Percentiles rank a stretch among this genome's conserved stretches.
phyloP scores from a whole-genome alignment of 2,888 invertebrate genomes.

The Melinopterus prodromus region DNA sequence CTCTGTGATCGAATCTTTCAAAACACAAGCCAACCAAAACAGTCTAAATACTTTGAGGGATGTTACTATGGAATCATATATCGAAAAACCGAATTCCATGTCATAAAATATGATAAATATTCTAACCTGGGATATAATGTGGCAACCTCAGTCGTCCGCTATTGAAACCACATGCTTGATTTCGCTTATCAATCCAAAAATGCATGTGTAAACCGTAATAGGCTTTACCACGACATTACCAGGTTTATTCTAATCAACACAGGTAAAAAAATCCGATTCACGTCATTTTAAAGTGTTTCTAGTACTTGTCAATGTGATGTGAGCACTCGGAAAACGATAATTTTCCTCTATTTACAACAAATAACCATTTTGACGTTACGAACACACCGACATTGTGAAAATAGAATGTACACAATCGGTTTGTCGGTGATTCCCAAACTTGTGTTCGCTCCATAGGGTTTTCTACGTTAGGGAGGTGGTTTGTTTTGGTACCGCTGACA shows the following conservation, averaged over 20 bases:
- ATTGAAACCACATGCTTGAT: slow-evolving; percentile 76
- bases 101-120: not conserved
- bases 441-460: not conserved
- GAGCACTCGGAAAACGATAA: not conserved
- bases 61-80: not conserved
- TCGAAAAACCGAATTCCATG: not conserved
- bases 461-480: not conserved
- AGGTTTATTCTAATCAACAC: not conserved
- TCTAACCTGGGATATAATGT: slow-evolving; percentile 65
- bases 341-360: not conserved
- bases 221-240: not conserved
- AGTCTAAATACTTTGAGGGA: not conserved
- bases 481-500: slow-evolving; percentile 21
- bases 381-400: not conserved
- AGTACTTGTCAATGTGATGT: not conserved
- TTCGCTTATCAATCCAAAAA: slow-evolving; percentile 89
- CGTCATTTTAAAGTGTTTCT: not conserved
- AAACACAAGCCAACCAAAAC: too few relatives aligned
- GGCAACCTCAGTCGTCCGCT: slow-evolving; percentile 75
- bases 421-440: not conserved
- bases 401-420: slow-evolving; percentile 7
- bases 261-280: not conserved
- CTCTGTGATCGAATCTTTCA: too few relatives aligned
- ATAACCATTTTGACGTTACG: not conserved
- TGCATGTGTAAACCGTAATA: slow-evolving; percentile 66